phyloP scores from a whole-genome alignment of 2,888 invertebrate genomes.

The Pecten maximus region DNA sequence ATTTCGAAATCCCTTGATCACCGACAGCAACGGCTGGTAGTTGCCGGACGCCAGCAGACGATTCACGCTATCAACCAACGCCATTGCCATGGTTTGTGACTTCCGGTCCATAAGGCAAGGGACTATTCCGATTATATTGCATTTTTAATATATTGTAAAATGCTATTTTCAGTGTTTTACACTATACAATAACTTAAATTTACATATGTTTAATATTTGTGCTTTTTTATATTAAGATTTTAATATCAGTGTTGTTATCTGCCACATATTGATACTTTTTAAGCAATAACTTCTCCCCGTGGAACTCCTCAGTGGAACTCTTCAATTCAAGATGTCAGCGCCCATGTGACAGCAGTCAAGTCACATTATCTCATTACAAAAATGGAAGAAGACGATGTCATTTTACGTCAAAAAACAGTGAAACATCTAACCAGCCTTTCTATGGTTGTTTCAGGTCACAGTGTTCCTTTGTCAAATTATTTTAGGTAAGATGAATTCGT shows the following conservation, averaged over 20 bases:
- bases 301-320: slow-evolving; percentile 44
- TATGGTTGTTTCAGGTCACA: too few species aligned
- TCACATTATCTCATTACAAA: background rate
- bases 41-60: slow-evolving; percentile 74
- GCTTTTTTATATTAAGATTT: too few species aligned
- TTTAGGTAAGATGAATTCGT: background rate
- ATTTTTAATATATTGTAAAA: background rate
- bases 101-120: background rate
- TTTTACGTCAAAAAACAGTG: background rate
- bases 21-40: slow-evolving; percentile 80
- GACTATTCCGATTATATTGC: too few species aligned
- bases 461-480: background rate
- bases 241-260: background rate
- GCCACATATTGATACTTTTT: background rate
- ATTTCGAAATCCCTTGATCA: slow-evolving; percentile 83
- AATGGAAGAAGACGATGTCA: background rate
- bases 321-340: slow-evolving; percentile 37
- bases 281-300: background rate
- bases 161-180: too few species aligned
- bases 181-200: too few species aligned
- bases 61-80: slow-evolving; percentile 71
- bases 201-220: too few species aligned
- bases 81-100: slow-evolving; percentile 66
- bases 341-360: background rate
- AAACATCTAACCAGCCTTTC: background rate